Evolutionary conservation across 2,797 vertebrate genomes (phyloP), one percentile per base, ranked within the genome.

Genomic region (Avahi laniger): DNA sequence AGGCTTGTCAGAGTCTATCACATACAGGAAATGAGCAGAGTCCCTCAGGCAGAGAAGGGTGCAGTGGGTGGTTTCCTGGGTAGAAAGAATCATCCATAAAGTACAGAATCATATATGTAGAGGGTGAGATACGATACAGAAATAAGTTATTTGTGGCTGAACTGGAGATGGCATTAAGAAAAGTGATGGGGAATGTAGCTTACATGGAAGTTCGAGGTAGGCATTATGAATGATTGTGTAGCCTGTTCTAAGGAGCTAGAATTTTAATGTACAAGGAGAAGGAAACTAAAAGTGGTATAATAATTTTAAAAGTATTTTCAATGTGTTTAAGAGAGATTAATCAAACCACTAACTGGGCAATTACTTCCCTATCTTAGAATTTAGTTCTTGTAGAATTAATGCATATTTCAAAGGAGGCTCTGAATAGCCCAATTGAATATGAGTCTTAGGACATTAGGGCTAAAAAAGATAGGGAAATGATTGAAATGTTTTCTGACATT

Each of bases 261-360:
- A 93, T 73, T 48, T 65, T 70, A 69, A 63, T 43, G 28, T 30
- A 46, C 5, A 43, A 26, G 33, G 26, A 80, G 50, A 75, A 87
- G 11, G 38, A 96, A 88, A 8, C 17, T 4, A 70, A 61, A 79
- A 50, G 14, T 43, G 13, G 38, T n/a, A 18, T 38, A 70, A 63
- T 50, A 93, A 65, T 76, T 79, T 95, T 43, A 50, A 70, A 69
- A 81, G 24, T 85, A 57, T 65, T 91, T 95, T 76, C 50, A 26
- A 43, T 57, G 50, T 63, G 33, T 17, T 93, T 57, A 38, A 61
- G 57, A 76, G 61, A 76, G 7, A 57, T 59, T 33, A 67, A 35
- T 91, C 81, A 93, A 95, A 83, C 57, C 82, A 84, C 22, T 91
- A 85, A 91, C 75, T 70, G 28, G 46, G n/a, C 59, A 84, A 73